A percentile compares a stretch with the other conserved stretches of the same genome.
These are phyloP conservation scores for Amblyjoppa fuscipennis DNA, from an alignment of 2,888 invertebrate genomes.

Conservation along the genomic window DNA sequence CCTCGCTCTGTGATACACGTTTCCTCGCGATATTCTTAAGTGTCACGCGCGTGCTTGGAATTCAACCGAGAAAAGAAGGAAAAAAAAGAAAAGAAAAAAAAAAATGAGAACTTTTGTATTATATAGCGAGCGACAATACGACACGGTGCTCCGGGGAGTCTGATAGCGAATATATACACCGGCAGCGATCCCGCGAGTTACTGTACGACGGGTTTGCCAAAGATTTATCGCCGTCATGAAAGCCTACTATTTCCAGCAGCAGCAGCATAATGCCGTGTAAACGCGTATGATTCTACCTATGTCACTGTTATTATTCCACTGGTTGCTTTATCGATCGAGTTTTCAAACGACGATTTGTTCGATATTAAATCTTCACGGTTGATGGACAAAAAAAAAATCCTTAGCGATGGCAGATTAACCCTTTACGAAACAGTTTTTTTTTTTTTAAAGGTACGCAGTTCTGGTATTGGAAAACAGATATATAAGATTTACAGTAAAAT, in stretches of 20 bases:
- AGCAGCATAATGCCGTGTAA: constrained; percentile 35
- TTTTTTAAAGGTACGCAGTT: background rate
- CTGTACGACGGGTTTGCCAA: constrained; percentile 54
- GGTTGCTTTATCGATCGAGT: constrained; percentile 36
- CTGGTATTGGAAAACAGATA: background rate
- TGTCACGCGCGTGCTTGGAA: constrained; percentile 69
- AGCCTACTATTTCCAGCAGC: constrained; percentile 53
- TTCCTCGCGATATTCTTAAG: constrained; percentile 66
- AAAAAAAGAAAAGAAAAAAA: background rate
- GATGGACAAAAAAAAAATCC: constrained; percentile 23
- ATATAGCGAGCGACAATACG: constrained; percentile 51
- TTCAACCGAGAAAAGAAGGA: constrained; percentile 38
- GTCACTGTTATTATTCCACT: constrained; percentile 42
- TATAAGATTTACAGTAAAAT: background rate
- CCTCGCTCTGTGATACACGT: constrained; percentile 24
- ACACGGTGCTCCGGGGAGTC: constrained; percentile 11
- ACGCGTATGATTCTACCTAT: constrained; percentile 47
- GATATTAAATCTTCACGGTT: constrained; percentile 51
- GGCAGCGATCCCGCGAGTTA: constrained; percentile 53
- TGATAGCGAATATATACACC: constrained; percentile 33
- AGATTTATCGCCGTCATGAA: constrained; percentile 67
- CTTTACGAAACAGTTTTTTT: background rate
- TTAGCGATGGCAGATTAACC: background rate
- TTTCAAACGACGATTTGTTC: constrained; percentile 52
- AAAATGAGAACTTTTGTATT: constrained; percentile 66